phyloP scores from a whole-genome alignment of 2,113 vertebrate genomes.

The Catagonus wagneri region DNA sequence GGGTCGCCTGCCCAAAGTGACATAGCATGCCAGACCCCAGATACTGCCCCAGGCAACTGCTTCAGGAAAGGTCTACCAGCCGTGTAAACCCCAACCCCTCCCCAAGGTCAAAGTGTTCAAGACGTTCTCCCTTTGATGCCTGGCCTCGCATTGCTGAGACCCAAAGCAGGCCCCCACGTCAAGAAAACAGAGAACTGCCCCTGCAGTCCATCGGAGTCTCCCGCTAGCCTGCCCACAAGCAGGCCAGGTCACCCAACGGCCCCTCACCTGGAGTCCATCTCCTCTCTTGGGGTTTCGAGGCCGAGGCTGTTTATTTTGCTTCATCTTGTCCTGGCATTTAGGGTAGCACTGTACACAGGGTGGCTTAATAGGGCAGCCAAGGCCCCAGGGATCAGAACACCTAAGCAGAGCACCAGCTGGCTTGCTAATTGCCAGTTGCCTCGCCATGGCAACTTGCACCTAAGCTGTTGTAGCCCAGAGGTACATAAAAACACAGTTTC shows the following conservation, averaged over 20 bases:
- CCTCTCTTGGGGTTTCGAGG: conserved; percentile 48
- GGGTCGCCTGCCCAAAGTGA: not conserved
- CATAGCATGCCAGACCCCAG: too few species aligned
- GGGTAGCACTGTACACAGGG: conserved; percentile 40
- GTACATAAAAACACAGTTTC: not conserved
- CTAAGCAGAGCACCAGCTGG: not conserved
- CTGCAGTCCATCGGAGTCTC: not conserved
- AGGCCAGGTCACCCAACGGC: not conserved
- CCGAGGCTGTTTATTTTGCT: conserved; percentile 65
- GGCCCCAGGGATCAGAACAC: not conserved
- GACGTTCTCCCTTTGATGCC: not conserved
- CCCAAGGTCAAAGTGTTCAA: too few species aligned
- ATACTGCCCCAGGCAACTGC: not conserved
- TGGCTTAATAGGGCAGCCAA: conserved; percentile 32
- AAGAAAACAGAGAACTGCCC: not conserved
- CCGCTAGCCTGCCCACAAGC: not conserved
- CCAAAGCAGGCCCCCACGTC: not conserved
- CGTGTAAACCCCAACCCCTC: not conserved
- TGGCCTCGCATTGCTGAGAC: not conserved
- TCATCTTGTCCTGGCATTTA: conserved; percentile 74
- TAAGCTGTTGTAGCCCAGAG: not conserved
- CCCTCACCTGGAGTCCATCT: conserved; percentile 70
- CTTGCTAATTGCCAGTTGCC: conserved; percentile 46
- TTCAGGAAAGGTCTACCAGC: not conserved
- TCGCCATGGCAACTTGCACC: conserved; percentile 45